These are phyloP conservation scores for Champsocephalus gunnari DNA, from an alignment of 2,797 vertebrate genomes.

Conservation along the genomic window DNA sequence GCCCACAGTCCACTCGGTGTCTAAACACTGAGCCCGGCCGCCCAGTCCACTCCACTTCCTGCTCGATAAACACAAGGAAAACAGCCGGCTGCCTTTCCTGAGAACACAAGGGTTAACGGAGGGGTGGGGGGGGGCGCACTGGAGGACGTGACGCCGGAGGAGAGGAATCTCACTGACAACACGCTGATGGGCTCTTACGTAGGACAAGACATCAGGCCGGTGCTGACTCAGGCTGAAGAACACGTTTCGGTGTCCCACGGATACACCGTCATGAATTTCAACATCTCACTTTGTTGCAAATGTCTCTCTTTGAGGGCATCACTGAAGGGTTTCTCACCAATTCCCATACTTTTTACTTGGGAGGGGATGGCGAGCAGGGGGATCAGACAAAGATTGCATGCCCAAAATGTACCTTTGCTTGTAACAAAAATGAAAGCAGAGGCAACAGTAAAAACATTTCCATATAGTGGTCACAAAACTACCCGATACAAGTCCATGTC, in stretches of 20 bases:
- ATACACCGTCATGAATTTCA: neutral
- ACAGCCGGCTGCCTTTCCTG: slow-evolving; percentile 85
- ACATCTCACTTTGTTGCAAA: neutral
- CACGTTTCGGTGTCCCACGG: slow-evolving; percentile 8
- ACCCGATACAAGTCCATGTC: neutral
- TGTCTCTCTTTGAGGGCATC: neutral
- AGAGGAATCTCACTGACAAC: slow-evolving; percentile 64
- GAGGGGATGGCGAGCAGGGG: too few relatives aligned
- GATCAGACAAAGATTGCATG: too few relatives aligned
- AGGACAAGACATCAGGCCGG: slow-evolving; percentile 50
- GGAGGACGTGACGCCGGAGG: slow-evolving; percentile 67
- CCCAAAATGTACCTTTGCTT: too few relatives aligned
- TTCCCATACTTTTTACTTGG: neutral
- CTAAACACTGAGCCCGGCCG: slow-evolving; percentile 84
- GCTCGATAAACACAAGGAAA: slow-evolving; percentile 87
- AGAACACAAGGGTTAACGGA: slow-evolving; percentile 55
- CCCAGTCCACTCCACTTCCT: slow-evolving; percentile 85
- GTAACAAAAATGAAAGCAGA: too few relatives aligned
- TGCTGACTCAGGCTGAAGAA: slow-evolving; percentile 67
- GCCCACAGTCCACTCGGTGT: slow-evolving; percentile 73
- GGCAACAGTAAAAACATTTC: neutral
- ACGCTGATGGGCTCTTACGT: slow-evolving; percentile 34
- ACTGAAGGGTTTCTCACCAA: neutral
- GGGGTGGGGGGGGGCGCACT: slow-evolving; percentile 40
- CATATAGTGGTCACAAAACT: neutral